These are phyloP conservation scores for Euplagia quadripunctaria DNA, from an alignment of 2,888 invertebrate species.

Conservation along the genomic window DNA sequence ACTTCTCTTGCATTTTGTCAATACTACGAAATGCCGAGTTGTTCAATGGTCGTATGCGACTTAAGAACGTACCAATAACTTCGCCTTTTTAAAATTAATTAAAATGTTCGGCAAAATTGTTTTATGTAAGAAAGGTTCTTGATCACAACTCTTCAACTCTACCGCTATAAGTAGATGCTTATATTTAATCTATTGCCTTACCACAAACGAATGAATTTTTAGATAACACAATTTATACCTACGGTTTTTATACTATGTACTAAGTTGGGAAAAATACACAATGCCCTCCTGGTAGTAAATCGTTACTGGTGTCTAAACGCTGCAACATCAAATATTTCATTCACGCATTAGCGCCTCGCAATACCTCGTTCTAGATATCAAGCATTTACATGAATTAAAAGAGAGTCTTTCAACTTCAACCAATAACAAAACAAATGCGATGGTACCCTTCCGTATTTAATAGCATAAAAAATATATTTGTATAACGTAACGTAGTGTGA, in stretches of 20 bases:
- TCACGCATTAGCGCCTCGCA: neutral
- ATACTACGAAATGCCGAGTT: too few species aligned
- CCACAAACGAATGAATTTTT: neutral
- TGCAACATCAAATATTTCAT: neutral
- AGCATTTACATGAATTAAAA: neutral
- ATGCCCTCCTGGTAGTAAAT: neutral
- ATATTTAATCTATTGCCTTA: neutral
- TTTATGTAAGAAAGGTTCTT: neutral
- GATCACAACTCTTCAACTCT: neutral
- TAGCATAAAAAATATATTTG: neutral
- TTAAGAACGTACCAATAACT: too few species aligned
- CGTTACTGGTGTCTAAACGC: neutral
- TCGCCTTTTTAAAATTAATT: neutral
- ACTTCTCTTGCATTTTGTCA: too few species aligned
- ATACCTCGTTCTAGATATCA: conserved; percentile 5
- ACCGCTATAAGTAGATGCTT: neutral
- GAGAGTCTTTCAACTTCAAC: neutral
- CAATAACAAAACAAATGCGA: neutral
- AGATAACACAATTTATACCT: neutral
- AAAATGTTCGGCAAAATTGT: neutral
- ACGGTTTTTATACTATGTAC: neutral
- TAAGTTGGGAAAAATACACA: neutral
- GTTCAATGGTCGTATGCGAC: too few species aligned
- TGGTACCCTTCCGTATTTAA: neutral
- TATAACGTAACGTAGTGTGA: neutral